phyloP scores from a whole-genome alignment of 2,797 vertebrate species.

The Cryptoblepharus egeriae region DNA sequence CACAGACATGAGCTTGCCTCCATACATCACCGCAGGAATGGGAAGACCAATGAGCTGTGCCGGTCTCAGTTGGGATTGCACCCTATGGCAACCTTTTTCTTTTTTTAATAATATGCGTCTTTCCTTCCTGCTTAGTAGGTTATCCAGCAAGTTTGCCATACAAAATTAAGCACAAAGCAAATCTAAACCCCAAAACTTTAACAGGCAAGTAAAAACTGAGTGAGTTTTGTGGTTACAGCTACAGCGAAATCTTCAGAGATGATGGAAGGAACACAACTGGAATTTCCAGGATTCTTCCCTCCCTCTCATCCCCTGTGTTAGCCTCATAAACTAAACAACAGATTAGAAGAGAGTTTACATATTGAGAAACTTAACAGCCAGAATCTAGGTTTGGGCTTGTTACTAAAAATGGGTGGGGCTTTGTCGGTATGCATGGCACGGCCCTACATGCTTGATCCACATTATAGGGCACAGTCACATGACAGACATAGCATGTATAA shows the following conservation, averaged over 20 bases:
- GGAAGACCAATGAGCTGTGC: too few species aligned
- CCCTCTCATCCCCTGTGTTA: too few species aligned
- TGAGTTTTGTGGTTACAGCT: slow-evolving; percentile 19
- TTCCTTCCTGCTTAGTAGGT: background rate
- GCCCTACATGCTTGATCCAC: background rate
- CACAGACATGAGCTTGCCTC: too few species aligned
- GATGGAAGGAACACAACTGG: slow-evolving; percentile 4
- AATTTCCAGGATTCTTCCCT: background rate
- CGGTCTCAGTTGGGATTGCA: too few species aligned
- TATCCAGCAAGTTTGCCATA: background rate
- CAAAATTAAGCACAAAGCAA: background rate
- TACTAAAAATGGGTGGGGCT: background rate
- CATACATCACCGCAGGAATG: too few species aligned
- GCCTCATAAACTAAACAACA: background rate
- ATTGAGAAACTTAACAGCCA: background rate
- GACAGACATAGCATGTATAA: rapidly evolving
- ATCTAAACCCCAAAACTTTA: background rate
- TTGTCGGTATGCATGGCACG: background rate
- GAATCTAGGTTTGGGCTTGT: background rate
- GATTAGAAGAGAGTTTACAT: background rate
- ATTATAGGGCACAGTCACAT: background rate
- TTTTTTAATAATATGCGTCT: background rate
- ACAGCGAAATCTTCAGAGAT: slow-evolving; percentile 21
- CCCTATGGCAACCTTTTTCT: too few species aligned
- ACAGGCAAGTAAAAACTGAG: background rate